Evolutionary conservation across 2,888 invertebrate species (phyloP).

Genomic region (Diaprepes abbreviatus): DNA sequence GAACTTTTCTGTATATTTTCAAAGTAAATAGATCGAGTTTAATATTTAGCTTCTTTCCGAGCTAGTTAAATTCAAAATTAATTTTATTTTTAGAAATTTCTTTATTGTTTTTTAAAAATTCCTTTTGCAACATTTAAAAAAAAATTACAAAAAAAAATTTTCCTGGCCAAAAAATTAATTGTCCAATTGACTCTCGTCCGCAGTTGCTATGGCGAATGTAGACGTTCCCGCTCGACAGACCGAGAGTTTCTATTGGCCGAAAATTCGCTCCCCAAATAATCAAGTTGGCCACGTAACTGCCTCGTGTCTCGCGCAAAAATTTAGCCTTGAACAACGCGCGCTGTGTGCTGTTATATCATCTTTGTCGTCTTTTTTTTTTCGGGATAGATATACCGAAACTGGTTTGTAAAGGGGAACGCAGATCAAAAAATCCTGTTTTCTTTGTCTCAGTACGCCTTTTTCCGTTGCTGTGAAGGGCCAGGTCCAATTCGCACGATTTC

Average conservation of each 20-base stretch:
- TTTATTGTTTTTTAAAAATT: too few species aligned
- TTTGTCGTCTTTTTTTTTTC: constrained; percentile 5
- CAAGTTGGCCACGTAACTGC: constrained; percentile 52
- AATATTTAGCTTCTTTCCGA: too few species aligned
- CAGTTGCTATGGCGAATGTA: constrained; percentile 46
- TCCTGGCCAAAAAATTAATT: background rate
- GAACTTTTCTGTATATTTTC: too few species aligned
- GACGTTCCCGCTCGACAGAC: constrained; percentile 14
- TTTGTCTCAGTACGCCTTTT: background rate
- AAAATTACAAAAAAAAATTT: too few species aligned
- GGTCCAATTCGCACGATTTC: background rate
- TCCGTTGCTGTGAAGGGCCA: background rate
- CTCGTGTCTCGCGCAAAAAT: constrained; percentile 51
- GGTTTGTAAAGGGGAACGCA: constrained; percentile 11
- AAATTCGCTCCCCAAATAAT: constrained; percentile 46
- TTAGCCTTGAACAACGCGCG: constrained; percentile 42
- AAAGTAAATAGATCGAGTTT: too few species aligned
- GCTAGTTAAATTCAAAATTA: too few species aligned
- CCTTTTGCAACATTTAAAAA: background rate
- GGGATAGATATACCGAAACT: constrained; percentile 14
- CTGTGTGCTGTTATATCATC: constrained; percentile 27
- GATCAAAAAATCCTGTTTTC: background rate
- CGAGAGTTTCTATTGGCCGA: constrained; percentile 43
- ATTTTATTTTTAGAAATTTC: too few species aligned
- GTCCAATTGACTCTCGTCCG: constrained; percentile 38